Evolutionary conservation across 2,797 vertebrate species (phyloP).

Genomic region (Melanotaenia parkinsoni): DNA sequence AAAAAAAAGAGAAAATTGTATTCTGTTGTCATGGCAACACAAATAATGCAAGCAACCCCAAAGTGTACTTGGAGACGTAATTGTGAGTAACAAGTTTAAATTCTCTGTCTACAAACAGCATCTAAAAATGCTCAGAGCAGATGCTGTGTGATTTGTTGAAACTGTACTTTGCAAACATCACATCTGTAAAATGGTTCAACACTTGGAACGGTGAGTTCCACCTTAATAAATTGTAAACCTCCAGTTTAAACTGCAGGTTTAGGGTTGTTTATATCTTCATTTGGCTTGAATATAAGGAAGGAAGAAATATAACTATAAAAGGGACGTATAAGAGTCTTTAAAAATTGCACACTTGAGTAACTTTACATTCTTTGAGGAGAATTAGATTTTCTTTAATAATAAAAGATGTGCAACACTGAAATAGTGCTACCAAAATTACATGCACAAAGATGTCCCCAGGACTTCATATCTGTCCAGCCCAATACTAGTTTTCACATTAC

Average conservation of each 20-base stretch:
- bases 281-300: too few relatives aligned
- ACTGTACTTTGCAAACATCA: too few relatives aligned
- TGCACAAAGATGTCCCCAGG: background rate
- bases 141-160: too few relatives aligned
- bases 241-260: too few relatives aligned
- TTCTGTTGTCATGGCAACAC: conserved; percentile 79
- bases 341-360: conserved; percentile 6
- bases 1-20: conserved; percentile 66
- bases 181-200: too few relatives aligned
- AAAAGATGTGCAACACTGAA: background rate
- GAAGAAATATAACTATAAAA: background rate
- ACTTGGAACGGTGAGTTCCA: too few relatives aligned
- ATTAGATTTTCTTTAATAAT: conserved; percentile 6
- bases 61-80: conserved; percentile 38
- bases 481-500: conserved; percentile 1
- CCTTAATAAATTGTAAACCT: too few relatives aligned
- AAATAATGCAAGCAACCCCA: conserved; percentile 42
- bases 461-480: conserved; percentile 1
- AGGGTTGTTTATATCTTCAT: too few relatives aligned
- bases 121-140: too few relatives aligned
- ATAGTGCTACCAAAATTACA: background rate
- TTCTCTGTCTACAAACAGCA: too few relatives aligned
- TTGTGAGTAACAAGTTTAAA: too few relatives aligned
- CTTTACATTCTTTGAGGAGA: conserved; percentile 4
- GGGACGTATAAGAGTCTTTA: conserved; percentile 3